Base-by-base conservation (phyloP, 2,888 invertebrate species). In the Lacanobia oleracea region DNA sequence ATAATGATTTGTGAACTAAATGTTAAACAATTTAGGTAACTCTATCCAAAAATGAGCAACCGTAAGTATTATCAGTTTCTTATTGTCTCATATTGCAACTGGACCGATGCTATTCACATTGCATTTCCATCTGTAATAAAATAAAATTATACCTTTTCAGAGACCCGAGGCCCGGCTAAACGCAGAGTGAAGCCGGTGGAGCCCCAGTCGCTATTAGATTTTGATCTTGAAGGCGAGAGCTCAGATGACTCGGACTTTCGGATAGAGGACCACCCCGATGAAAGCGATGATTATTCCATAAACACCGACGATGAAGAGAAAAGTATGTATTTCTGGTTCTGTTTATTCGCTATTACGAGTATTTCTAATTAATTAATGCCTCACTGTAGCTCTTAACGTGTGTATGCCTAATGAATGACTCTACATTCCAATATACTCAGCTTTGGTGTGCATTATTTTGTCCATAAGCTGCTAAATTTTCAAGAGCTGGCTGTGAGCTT, bases 171-270 rank as follows among this genome's bases (percentile, higher is more conserved):
- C 91, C 98, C 97, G 14, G 98, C 97, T 81, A 98, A 98, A 92
- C 96, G 98, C 71, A 97, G 97, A 90, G 98, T 98, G 50, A 98
- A 98, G 92, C 98, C 98, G 77, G 98, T 97, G 73, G 97, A 97
- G 89, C 97, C 97, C 12, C 97, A 98, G 80, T 97, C 98, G 10
- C 94, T 98, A 71, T 93, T 98, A 65, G 98, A 98, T 91, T 98
- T 98, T 87, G 98, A 98, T 94, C 96, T 98, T 75, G 98, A 98
- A 92, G 99, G 98, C 51, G 98, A 98, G 92, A 99, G 99, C 91
- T 98, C 98, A 0, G 99, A 99, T 91, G 99, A 99, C 93, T 99
- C 99, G 75, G 99, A 99, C 94, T 99, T 99, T 94, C 97, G 99
- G 68, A 98, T 98, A 74, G 98, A 98, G 91, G 98, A 98, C 91